Conservation (phyloP, 2,113 vertebrate genomes). For the Coracopsis vasa region DNA sequence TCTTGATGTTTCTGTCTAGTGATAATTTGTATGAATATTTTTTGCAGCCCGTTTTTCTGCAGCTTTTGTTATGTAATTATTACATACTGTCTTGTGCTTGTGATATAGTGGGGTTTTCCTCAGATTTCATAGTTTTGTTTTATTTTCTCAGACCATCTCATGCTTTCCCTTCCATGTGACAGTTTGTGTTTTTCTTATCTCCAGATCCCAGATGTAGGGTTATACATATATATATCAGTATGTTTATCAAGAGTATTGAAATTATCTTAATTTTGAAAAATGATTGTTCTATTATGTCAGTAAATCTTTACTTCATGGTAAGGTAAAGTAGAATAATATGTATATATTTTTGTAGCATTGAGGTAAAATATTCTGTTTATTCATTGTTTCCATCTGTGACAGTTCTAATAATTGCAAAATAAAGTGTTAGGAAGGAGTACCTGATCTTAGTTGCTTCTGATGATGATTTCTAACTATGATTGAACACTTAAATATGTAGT, state of each 20-base stretch:
- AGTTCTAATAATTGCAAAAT: background rate
- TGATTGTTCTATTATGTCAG: background rate
- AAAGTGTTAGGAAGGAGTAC: background rate
- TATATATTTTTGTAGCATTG: rapidly evolving
- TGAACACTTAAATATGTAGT: background rate
- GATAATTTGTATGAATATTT: background rate
- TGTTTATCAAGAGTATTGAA: background rate
- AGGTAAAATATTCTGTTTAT: background rate
- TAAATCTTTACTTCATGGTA: background rate
- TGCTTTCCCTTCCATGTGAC: background rate
- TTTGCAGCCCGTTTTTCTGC: background rate
- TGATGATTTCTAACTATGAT: background rate
- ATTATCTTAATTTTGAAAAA: background rate
- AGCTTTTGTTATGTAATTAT: background rate
- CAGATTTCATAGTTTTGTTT: background rate
- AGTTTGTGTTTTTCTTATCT: background rate
- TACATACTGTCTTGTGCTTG: background rate
- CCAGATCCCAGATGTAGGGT: background rate
- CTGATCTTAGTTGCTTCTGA: background rate
- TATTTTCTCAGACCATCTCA: background rate
- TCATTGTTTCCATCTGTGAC: too few species aligned
- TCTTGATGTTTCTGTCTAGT: background rate
- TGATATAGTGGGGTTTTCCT: background rate
- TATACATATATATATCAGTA: background rate
- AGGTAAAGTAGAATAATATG: background rate